A percentile compares a stretch with the other conserved stretches of the same genome.
phyloP scores from a whole-genome alignment of 30 jellyfish, hydroid and myxozoan genomes.

The Aurelia sp. region DNA sequence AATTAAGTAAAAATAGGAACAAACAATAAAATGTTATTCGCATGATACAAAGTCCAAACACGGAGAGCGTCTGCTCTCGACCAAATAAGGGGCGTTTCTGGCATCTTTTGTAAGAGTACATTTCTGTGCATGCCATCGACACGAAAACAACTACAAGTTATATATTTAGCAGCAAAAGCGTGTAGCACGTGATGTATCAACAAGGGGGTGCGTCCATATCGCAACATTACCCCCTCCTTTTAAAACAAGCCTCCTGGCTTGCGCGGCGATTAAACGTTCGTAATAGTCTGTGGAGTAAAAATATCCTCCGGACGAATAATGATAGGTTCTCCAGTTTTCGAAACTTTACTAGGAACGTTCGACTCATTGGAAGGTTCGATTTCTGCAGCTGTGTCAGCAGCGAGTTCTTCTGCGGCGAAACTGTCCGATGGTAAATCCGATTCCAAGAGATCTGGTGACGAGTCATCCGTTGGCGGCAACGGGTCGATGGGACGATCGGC shows the following conservation, averaged over 20 bases:
- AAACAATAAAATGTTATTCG: too few relatives aligned
- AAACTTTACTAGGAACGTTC: neutral
- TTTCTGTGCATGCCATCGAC: too few relatives aligned
- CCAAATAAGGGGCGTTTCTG: too few relatives aligned
- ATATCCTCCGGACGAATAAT: slow-evolving; percentile 31
- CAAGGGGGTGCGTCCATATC: neutral
- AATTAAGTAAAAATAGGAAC: too few relatives aligned
- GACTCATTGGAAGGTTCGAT: neutral
- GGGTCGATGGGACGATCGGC: too few relatives aligned
- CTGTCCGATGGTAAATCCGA: slow-evolving; percentile 3
- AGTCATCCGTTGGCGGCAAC: neutral
- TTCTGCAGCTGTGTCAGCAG: neutral
- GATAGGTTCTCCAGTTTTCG: neutral
- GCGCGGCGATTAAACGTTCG: neutral
- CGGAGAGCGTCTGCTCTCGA: too few relatives aligned
- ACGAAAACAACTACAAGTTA: too few relatives aligned
- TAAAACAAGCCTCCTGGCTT: slow-evolving; percentile 19
- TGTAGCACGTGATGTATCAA: too few relatives aligned
- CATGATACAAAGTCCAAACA: too few relatives aligned
- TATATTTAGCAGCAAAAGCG: too few relatives aligned
- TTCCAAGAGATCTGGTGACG: slow-evolving; percentile 8
- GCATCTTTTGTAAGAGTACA: too few relatives aligned
- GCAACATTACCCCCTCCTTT: slow-evolving; percentile 49
- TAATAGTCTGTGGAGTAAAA: neutral
- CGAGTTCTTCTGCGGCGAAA: neutral